Evolutionary conservation across 2,888 invertebrate genomes (phyloP).

Genomic region (Ametastegia equiseti): DNA sequence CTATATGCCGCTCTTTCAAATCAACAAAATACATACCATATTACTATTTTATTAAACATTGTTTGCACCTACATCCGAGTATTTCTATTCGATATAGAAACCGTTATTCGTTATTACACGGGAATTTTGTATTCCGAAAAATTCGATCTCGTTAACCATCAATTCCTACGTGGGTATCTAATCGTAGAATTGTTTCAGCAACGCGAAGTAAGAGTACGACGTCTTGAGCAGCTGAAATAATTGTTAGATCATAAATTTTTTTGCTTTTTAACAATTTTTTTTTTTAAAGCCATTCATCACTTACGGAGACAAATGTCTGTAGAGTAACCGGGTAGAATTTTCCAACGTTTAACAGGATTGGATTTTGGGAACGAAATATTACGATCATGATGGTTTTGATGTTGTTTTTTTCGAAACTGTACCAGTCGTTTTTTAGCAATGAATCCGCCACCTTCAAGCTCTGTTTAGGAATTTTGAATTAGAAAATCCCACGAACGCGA

Average conservation of each 20-base stretch:
- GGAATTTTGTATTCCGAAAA: background rate
- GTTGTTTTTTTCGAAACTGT: background rate
- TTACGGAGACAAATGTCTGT: conserved; percentile 19
- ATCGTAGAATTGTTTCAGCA: conserved; percentile 12
- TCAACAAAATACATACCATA: too few species aligned
- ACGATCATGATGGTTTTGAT: conserved; percentile 13
- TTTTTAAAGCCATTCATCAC: background rate
- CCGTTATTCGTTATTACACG: too few species aligned
- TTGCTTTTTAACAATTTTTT: background rate
- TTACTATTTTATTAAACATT: too few species aligned
- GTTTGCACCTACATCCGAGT: too few species aligned
- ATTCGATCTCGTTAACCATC: background rate
- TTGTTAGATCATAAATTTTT: background rate
- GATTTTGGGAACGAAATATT: conserved; percentile 34
- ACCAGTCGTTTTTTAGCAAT: background rate
- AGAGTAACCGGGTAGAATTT: conserved; percentile 25
- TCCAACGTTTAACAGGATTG: conserved; percentile 18
- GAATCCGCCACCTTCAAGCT: background rate
- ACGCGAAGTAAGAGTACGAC: conserved; percentile 27
- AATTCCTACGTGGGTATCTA: too few species aligned
- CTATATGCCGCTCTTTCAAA: too few species aligned
- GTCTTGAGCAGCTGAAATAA: background rate
- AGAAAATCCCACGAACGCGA: background rate
- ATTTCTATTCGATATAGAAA: too few species aligned
- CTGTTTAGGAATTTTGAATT: background rate